These are phyloP conservation scores for Lagopus leucura DNA, from an alignment of 2,113 vertebrate genomes.

Conservation along the genomic window DNA sequence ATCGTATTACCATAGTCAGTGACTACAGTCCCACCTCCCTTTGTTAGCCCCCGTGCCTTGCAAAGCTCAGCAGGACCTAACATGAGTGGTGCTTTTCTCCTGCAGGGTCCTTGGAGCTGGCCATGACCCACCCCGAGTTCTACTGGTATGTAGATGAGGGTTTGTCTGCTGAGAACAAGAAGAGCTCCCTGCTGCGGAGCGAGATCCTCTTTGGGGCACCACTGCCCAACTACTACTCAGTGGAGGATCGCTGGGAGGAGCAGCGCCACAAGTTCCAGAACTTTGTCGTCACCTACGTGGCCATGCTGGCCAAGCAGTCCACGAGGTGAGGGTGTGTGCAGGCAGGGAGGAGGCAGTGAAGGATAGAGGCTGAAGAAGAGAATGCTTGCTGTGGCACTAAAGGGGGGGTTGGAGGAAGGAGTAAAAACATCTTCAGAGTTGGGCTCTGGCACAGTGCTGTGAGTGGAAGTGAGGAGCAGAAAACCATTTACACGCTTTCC, in stretches of 20 bases:
- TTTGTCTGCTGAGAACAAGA: conserved; percentile 88
- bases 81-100: neutral
- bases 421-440: neutral
- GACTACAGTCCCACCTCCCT: neutral
- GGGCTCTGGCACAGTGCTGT: neutral
- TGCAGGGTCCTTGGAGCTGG: conserved; percentile 91
- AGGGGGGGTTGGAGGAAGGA: neutral
- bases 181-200: conserved; percentile 91
- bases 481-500: neutral
- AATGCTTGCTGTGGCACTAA: neutral
- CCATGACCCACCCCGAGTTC: conserved; percentile 97
- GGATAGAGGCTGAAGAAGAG: neutral
- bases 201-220: conserved; percentile 96
- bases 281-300: conserved; percentile 93
- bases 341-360: neutral
- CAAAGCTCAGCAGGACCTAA: neutral
- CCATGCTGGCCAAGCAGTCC: conserved; percentile 91
- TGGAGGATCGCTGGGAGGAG: conserved; percentile 92
- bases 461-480: neutral
- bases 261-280: conserved; percentile 91
- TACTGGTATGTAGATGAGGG: conserved; percentile 98
- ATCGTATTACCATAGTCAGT: neutral
- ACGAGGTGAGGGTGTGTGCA: conserved; percentile 82
- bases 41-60: neutral
- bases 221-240: conserved; percentile 89